A percentile compares a stretch with the other conserved stretches of the same genome.
phyloP scores from a whole-genome alignment of 2,888 invertebrate species.

The Timema cristinae region DNA sequence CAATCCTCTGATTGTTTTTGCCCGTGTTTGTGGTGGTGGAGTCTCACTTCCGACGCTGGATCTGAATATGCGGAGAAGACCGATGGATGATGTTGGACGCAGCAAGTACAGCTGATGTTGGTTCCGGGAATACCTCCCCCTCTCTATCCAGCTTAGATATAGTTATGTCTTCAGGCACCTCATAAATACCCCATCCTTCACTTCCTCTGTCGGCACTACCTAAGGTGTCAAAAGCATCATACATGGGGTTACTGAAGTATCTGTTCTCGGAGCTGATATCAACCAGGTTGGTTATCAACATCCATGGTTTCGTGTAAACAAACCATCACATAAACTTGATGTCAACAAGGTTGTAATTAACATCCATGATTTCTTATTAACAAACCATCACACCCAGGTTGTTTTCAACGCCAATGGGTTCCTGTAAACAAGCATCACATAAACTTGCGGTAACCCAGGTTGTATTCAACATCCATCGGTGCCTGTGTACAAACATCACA shows the following conservation, averaged over 20 bases:
- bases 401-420: no score
- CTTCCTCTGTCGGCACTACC: constrained; percentile 19
- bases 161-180: constrained; percentile 69
- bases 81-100: constrained; percentile 78
- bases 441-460: no score
- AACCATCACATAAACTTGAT: no score
- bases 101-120: constrained; percentile 70
- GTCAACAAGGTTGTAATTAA: no score
- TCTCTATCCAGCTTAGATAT: constrained; percentile 55
- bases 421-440: no score
- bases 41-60: constrained; percentile 75
- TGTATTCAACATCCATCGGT: no score
- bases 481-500: no score
- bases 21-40: constrained; percentile 80
- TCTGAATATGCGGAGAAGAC: constrained; percentile 66
- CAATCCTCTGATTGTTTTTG: constrained; percentile 86
- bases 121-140: constrained; percentile 42
- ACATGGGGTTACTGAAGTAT: constrained; percentile 98
- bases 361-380: no score
- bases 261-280: constrained; percentile 73
- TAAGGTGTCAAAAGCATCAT: constrained; percentile 65
- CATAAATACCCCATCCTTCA: constrained; percentile 60
- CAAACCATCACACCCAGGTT: no score
- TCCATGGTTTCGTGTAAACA: constrained; percentile 55
- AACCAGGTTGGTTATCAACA: constrained; percentile 73